phyloP scores from a whole-genome alignment of 2,797 vertebrate genomes.

The Diglossa cyanea region DNA sequence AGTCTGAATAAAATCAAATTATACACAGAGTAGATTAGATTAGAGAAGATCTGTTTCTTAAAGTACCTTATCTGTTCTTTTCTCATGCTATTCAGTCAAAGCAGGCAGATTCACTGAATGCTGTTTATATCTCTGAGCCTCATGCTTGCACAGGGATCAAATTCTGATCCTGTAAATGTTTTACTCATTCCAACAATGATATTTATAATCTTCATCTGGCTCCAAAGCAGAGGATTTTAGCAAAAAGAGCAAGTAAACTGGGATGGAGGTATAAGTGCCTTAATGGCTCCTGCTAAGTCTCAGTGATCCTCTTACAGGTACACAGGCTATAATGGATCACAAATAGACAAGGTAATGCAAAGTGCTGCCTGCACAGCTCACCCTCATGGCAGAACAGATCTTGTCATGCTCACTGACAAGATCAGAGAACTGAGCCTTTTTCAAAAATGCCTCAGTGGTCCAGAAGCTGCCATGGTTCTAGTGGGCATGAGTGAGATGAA shows the following conservation, averaged over 20 bases:
- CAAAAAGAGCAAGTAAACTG: not conserved
- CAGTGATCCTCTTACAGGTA: slow-evolving; percentile 47
- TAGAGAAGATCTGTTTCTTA: slow-evolving; percentile 40
- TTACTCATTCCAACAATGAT: not conserved
- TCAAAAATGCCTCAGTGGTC: not conserved
- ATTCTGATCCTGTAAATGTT: not conserved
- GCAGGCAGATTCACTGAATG: not conserved
- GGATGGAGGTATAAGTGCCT: not conserved
- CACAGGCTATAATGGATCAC: not conserved
- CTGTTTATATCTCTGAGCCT: not conserved
- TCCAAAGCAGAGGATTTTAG: slow-evolving; percentile 17
- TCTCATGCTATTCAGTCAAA: not conserved
- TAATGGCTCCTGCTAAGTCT: slow-evolving; percentile 16
- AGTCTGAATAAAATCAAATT: slow-evolving; percentile 60
- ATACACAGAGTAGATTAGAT: slow-evolving; percentile 42
- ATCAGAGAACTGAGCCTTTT: not conserved
- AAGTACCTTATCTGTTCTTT: slow-evolving; percentile 37
- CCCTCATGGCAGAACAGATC: not conserved
- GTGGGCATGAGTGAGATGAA: not conserved
- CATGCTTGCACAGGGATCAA: not conserved
- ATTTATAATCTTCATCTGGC: slow-evolving; percentile 2
- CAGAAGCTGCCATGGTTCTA: not conserved
- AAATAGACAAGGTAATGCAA: not conserved
- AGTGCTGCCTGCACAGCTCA: not conserved
- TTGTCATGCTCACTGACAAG: not conserved